Conservation (phyloP, 2,888 invertebrate species). For the Aleiodes leptofemur region DNA sequence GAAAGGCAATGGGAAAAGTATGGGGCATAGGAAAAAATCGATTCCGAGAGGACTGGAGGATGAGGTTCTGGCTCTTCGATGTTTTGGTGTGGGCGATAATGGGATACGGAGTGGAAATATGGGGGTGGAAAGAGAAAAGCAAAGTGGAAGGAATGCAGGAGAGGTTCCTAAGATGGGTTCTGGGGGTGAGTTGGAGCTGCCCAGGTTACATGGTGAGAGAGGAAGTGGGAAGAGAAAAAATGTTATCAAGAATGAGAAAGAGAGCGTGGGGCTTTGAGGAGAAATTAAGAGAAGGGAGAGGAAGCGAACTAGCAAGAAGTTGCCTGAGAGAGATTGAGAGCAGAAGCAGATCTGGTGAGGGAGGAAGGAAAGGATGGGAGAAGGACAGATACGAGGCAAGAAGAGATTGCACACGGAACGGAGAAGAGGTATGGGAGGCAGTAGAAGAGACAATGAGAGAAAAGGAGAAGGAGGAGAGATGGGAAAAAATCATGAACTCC, state of each 20-base stretch:
- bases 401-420: no score
- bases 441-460: no score
- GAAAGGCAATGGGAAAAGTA: neutral
- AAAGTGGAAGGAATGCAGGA: neutral
- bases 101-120: slow-evolving; percentile 10
- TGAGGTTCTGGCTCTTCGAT: neutral
- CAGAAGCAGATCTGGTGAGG: no score
- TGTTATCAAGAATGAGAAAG: slow-evolving; percentile 1
- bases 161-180: no score
- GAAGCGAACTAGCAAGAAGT: neutral
- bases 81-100: slow-evolving; percentile 1
- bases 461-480: no score
- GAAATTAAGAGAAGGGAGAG: neutral
- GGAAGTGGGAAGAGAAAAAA: neutral
- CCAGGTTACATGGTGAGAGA: slow-evolving; percentile 9
- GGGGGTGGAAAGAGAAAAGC: slow-evolving; percentile 10
- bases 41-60: neutral
- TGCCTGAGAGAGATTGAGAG: no score
- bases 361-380: no score
- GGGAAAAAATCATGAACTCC: no score
- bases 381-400: no score
- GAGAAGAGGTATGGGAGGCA: no score
- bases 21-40: slow-evolving; percentile 4
- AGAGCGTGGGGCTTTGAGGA: slow-evolving; percentile 19
- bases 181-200: no score